These are phyloP conservation scores for Phaedon cochleariae DNA, from an alignment of 2,888 invertebrate genomes.

Conservation along the genomic window DNA sequence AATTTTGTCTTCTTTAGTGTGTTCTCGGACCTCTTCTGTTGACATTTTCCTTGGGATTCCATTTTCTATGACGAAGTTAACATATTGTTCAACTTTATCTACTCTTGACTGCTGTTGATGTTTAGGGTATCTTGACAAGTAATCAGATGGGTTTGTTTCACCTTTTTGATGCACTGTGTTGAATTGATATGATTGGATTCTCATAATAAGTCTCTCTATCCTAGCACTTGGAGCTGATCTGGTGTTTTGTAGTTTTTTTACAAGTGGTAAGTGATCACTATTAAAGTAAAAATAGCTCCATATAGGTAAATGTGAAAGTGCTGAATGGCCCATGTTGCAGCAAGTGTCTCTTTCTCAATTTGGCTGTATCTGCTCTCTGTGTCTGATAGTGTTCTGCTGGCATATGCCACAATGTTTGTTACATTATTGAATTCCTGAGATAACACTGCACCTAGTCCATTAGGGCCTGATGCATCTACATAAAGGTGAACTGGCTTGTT, in stretches of 20 bases:
- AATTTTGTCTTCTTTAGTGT: no score
- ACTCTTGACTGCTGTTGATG: no score
- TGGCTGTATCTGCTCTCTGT: constrained; percentile 28
- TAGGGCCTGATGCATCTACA: constrained; percentile 32
- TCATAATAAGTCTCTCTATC: no score
- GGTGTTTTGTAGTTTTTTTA: not conserved
- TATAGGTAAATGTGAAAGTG: constrained; percentile 35
- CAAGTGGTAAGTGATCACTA: constrained; percentile 1
- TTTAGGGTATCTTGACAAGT: no score
- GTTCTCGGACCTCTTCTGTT: no score
- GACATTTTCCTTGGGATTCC: no score
- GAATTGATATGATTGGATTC: no score
- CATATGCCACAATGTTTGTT: constrained; percentile 26
- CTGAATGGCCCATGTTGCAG: constrained; percentile 30
- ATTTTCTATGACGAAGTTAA: no score
- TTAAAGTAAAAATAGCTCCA: constrained; percentile 26
- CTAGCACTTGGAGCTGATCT: no score
- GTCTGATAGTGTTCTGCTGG: constrained; percentile 22
- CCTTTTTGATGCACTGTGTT: no score
- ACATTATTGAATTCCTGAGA: constrained; percentile 18
- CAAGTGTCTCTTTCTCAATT: constrained; percentile 32
- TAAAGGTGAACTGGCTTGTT: constrained; percentile 22
- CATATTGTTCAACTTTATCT: no score
- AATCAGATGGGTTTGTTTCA: no score
- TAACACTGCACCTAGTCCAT: constrained; percentile 27